These are phyloP conservation scores for Sinonovacula constricta DNA, from an alignment of 1,140 invertebrate genomes.

Conservation along the genomic window DNA sequence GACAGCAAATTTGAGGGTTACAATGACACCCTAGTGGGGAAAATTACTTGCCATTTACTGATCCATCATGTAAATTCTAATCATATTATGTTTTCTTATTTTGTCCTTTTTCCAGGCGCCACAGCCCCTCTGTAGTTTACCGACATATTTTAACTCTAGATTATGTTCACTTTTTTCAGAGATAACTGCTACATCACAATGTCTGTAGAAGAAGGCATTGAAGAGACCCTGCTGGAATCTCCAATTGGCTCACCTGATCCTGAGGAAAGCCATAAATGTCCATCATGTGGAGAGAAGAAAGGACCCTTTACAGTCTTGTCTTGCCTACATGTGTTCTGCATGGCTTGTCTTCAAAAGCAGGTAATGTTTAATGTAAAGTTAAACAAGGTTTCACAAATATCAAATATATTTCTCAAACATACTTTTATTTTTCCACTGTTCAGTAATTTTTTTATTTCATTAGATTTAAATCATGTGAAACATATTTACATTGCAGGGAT, in stretches of 20 bases:
- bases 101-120: background rate
- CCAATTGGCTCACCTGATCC: slow-evolving; percentile 55
- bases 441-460: too few species aligned
- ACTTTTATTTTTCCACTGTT: too few species aligned
- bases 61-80: background rate
- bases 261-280: slow-evolving; percentile 70
- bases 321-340: slow-evolving; percentile 96
- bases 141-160: background rate
- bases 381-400: too few species aligned
- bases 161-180: background rate
- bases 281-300: slow-evolving; percentile 84
- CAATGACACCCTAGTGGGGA: background rate
- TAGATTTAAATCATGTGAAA: too few species aligned
- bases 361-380: too few species aligned
- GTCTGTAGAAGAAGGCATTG: slow-evolving; percentile 34
- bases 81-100: background rate
- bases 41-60: slow-evolving; percentile 22
- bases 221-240: slow-evolving; percentile 40
- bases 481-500: too few species aligned
- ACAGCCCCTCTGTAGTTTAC: background rate
- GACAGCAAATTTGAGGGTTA: too few species aligned
- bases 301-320: slow-evolving; percentile 89
- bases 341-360: slow-evolving; percentile 89
- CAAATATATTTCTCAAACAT: too few species aligned
- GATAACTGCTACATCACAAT: slow-evolving; percentile 5